Evolutionary conservation across 1,140 invertebrate genomes (phyloP).

Genomic region (Brachionus koreanus): DNA sequence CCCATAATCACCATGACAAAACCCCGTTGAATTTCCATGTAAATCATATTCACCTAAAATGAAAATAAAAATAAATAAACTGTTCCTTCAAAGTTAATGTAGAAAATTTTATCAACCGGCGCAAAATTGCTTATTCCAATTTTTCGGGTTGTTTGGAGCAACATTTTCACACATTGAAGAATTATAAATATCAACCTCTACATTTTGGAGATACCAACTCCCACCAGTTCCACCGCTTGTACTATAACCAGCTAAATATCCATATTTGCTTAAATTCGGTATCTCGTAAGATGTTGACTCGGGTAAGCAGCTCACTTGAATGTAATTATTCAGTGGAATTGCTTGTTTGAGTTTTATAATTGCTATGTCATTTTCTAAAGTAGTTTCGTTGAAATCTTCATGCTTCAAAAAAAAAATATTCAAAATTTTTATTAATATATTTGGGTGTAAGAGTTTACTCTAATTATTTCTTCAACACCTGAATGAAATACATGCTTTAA

Average conservation of each 20-base stretch:
- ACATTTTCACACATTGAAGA: conserved; percentile 29
- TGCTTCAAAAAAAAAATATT: not conserved
- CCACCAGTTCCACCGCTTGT: not conserved
- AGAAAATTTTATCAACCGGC: not conserved
- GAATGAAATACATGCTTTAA: not conserved
- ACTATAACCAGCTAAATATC: conserved; percentile 10
- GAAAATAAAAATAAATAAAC: not conserved
- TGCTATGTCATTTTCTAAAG: conserved; percentile 19
- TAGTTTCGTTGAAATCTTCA: not conserved
- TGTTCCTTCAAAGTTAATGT: not conserved
- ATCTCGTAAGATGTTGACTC: not conserved
- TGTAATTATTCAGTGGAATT: not conserved
- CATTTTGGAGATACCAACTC: not conserved
- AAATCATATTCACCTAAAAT: conserved; percentile 25
- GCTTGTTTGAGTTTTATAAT: not conserved
- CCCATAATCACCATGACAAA: conserved; percentile 33
- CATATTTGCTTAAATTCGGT: not conserved
- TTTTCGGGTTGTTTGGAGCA: not conserved
- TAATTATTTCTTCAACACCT: conserved; percentile 6
- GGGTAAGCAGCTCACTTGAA: conserved; percentile 12
- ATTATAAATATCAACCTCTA: not conserved
- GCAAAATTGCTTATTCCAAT: conserved; percentile 41
- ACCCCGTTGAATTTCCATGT: not conserved
- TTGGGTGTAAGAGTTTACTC: not conserved
- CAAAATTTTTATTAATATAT: not conserved